Conservation (phyloP, 2,888 invertebrate species). For the Drosophila basisetae region DNA sequence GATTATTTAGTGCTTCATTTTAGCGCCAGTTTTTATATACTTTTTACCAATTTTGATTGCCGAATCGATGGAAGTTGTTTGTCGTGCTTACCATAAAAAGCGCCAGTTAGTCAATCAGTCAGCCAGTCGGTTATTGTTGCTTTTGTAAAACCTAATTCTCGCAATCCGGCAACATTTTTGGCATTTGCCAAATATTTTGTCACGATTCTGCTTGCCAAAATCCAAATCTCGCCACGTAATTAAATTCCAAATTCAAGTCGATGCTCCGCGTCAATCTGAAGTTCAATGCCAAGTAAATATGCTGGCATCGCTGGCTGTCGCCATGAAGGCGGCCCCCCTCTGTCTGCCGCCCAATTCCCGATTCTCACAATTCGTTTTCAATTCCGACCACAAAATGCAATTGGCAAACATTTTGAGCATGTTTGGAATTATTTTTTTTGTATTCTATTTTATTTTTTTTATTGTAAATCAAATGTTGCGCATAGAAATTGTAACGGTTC, state of each 20-base stretch:
- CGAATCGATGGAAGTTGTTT: constrained; percentile 45
- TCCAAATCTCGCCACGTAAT: constrained; percentile 26
- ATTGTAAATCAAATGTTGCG: constrained; percentile 34
- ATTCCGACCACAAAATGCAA: constrained; percentile 39
- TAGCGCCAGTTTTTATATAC: neutral
- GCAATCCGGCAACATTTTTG: constrained; percentile 7
- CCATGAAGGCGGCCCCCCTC: constrained; percentile 16
- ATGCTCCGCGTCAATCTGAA: constrained; percentile 28
- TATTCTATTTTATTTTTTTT: neutral
- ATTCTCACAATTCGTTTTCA: constrained; percentile 25
- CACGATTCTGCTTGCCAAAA: constrained; percentile 64
- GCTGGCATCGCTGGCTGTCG: constrained; percentile 2
- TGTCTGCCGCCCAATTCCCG: constrained; percentile 16
- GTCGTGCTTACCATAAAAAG: constrained; percentile 39
- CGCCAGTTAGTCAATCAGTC: constrained; percentile 26
- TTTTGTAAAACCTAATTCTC: constrained; percentile 7
- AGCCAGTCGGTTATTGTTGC: neutral
- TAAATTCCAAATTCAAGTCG: constrained; percentile 47
- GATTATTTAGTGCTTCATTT: neutral
- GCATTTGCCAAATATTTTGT: constrained; percentile 64
- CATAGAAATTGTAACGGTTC: constrained; percentile 56
- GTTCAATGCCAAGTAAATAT: constrained; percentile 51
- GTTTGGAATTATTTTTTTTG: constrained; percentile 29
- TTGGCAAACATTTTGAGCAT: constrained; percentile 45
- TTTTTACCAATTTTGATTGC: constrained; percentile 41